Evolutionary conservation across 2,113 vertebrate species (phyloP).

Genomic region (Fregata magnificens): DNA sequence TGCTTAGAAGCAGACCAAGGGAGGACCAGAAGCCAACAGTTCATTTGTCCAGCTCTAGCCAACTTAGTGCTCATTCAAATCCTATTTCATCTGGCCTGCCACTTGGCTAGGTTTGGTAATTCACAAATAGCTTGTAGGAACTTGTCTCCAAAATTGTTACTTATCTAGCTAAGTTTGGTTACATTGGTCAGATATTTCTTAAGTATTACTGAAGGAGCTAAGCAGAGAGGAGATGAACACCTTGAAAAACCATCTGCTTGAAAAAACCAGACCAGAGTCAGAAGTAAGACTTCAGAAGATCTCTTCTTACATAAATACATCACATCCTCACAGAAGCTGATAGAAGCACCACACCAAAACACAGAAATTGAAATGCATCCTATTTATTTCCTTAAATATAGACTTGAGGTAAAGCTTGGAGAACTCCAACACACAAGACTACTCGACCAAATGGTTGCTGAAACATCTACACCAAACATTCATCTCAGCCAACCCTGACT

Average conservation of each 20-base stretch:
- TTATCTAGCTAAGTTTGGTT: background rate
- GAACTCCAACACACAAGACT: background rate
- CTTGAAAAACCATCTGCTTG: background rate
- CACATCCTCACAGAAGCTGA: background rate
- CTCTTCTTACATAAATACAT: background rate
- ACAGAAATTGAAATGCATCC: background rate
- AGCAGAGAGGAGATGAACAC: background rate
- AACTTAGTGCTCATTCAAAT: background rate
- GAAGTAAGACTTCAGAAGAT: background rate
- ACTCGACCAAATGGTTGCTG: background rate
- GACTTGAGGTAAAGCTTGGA: background rate
- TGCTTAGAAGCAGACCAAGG: background rate
- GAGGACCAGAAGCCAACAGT: background rate
- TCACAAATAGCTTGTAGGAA: background rate
- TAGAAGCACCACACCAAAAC: background rate
- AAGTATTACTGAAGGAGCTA: background rate
- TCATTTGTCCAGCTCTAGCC: background rate
- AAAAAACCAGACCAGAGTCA: background rate
- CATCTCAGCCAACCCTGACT: background rate
- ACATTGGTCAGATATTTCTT: background rate
- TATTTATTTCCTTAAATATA: background rate
- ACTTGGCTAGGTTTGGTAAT: background rate
- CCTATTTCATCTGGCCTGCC: background rate
- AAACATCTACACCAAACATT: background rate
- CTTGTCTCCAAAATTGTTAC: background rate